phyloP scores from a whole-genome alignment of 2,797 vertebrate genomes.

The Urophycis tenuis region DNA sequence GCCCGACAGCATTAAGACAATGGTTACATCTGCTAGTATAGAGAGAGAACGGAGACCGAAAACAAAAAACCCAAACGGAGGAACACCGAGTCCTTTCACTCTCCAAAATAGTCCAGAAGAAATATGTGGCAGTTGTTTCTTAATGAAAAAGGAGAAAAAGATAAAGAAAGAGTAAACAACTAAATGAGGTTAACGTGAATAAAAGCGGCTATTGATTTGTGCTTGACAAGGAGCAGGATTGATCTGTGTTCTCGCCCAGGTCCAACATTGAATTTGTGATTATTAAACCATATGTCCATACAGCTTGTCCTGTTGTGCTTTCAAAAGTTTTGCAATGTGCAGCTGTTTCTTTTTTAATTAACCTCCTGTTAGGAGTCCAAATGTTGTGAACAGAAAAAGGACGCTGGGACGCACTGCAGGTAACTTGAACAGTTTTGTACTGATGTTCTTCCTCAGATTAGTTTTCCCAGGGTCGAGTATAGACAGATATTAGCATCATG shows the following conservation, averaged over 20 bases:
- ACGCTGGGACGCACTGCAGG: conserved; percentile 26
- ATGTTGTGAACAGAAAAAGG: conserved; percentile 13
- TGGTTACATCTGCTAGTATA: conserved; percentile 49
- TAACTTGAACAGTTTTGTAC: conserved; percentile 8
- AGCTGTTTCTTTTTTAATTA: conserved; percentile 23
- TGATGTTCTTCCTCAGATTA: not conserved
- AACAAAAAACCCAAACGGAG: not conserved
- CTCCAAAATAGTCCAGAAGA: conserved; percentile 28
- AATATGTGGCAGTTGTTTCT: conserved; percentile 55
- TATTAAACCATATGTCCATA: conserved; percentile 25
- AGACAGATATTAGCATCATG: conserved; percentile 22
- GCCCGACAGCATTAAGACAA: conserved; percentile 53
- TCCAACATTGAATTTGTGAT: conserved; percentile 13
- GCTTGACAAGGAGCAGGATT: conserved; percentile 47
- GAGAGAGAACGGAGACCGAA: conserved; percentile 32
- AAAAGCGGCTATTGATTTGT: conserved; percentile 47
- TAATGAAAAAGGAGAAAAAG: conserved; percentile 19
- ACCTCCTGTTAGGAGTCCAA: conserved; percentile 28
- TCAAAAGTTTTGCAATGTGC: conserved; percentile 34
- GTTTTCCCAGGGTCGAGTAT: conserved; percentile 24
- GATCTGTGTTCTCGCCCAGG: conserved; percentile 20
- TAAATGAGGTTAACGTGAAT: conserved; percentile 8
- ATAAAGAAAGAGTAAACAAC: not conserved
- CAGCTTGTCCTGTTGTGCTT: conserved; percentile 54
- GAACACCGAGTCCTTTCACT: not conserved